Evolutionary conservation across 2,888 invertebrate species (phyloP).

Genomic region (Thymelicus acteon): DNA sequence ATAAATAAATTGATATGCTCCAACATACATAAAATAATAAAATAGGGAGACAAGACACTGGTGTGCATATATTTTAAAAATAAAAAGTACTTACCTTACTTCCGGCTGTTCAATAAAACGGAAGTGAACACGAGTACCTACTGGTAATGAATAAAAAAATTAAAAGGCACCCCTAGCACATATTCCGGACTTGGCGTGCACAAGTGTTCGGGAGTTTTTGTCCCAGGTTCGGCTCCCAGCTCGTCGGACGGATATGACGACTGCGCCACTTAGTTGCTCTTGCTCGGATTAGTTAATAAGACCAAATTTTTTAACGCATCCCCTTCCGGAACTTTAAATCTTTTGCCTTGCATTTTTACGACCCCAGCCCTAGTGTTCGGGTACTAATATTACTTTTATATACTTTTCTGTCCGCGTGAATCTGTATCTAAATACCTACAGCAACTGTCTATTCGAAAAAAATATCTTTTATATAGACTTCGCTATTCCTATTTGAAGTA

Average conservation of each 20-base stretch:
- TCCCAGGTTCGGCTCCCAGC: constrained; percentile 53
- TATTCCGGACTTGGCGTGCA: constrained; percentile 58
- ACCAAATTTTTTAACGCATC: constrained; percentile 25
- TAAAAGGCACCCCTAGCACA: constrained; percentile 59
- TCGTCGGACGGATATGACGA: constrained; percentile 48
- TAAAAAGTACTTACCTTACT: constrained; percentile 43
- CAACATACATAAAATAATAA: neutral
- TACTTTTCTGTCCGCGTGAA: too few relatives aligned
- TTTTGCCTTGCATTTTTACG: constrained; percentile 8
- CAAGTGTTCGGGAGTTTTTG: constrained; percentile 62
- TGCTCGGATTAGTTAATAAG: constrained; percentile 17
- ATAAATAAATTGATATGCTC: too few relatives aligned
- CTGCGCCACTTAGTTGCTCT: constrained; percentile 25
- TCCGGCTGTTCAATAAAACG: constrained; percentile 65
- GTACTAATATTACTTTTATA: too few relatives aligned
- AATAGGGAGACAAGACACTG: constrained; percentile 18
- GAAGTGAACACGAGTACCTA: constrained; percentile 60
- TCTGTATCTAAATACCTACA: too few relatives aligned
- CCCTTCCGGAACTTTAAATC: constrained; percentile 14
- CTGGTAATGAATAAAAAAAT: constrained; percentile 51
- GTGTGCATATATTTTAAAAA: neutral
- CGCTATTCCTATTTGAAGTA: too few relatives aligned
- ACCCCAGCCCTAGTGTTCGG: neutral
- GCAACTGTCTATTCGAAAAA: too few relatives aligned
- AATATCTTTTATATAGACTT: too few relatives aligned